Base-by-base conservation (phyloP, 2,797 vertebrate species). In the Toxotes lorentzi region DNA sequence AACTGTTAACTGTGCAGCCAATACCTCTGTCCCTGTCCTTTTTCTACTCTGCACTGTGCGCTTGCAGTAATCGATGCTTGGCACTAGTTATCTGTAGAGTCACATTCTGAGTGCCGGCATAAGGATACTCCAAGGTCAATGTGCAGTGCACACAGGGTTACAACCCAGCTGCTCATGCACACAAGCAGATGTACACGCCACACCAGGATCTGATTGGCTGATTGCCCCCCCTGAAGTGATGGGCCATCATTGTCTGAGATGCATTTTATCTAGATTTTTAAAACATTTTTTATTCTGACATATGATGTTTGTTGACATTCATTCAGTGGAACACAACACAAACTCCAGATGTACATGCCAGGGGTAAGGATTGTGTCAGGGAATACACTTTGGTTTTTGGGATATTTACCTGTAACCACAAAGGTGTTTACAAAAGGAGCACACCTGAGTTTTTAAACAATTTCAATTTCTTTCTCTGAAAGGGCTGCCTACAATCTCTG, bases 11-110 rank as follows among this genome's bases (percentile, higher is more conserved):
- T 76, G 73, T 73, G 84, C 81, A 91, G 90, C 90, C 74, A 85
- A 91, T 92, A 91, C 73, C 86, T 80, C 81, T 79, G 81, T 75
- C 84, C 82, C 81, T 40, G 80, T 82, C 84, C 87, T 16, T 88
- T 81, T 83, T 86, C 82, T 88, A 45, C 84, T 72, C 77, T 76
- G 81, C 85, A 68, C 19, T 86, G 87, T 84, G 85, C 34, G 79
- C 86, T 89, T 92, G 90, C 16, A 85, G 89, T 88, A 94, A 94
- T 95, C 94, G 89, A 95, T 95, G 89, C 79, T 82, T 88, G 88
- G 84, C 85, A 76, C 87, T 88, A 73, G 91, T 90, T 89, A 89
- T 93, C 90, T 91, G 90, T 92, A 77, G 91, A 89, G 87, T 89
- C 89, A 86, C 89, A 91, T 93, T 83, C 94, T 91, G 91, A 92